Evolutionary conservation across 2,113 vertebrate genomes (phyloP), one percentile per base, ranked within the genome.

Genomic region (Corydoras maculifer): DNA sequence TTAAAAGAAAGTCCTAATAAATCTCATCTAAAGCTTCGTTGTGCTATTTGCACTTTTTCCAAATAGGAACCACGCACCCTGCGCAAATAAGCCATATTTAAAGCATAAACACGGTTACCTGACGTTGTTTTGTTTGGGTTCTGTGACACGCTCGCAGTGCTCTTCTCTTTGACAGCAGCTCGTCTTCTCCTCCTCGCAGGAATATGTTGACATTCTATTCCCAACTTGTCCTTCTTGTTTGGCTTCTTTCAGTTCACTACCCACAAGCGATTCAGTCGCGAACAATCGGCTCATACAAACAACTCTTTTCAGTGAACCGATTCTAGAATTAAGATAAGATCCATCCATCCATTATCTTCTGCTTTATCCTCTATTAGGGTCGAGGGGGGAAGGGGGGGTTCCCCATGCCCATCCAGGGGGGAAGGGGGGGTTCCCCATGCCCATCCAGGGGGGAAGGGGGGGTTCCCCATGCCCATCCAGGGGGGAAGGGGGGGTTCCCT

Each of bases 161-260:
- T 13, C 69, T 72, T 12, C 55, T 0, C 43, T 63, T 60, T 66
- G 12, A 60, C 48, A 57, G 62, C 73, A 53, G 54, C 25, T 60
- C 30, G 49, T 70, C 70, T 73, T 65, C 11, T 35, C 15, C 11
- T 35, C 15, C 32, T 62, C 65, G 14, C 43, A 15, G 15, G 57
- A 58, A 60, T 62, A 14, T 59, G 65, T 75, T 75, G 78, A 77
- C 78, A 80, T 80, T 75, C 49, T 76, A 76, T 25, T 15, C 59
- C n/a, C 51, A 8, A 62, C 57, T 25, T 72, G 71, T 61, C 9
- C 50, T n/a, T 65, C 68, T 62, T 13, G 68, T 77, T 74, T 13
- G 35, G 77, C 76, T 62, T 55, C 74, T 72, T 72, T 74, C 68
- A 68, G 58, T 71, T 31, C 60, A 69, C 8, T 13, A 50, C 32